Base-by-base conservation (phyloP, 2,888 invertebrate species). In the Drosophila testacea region DNA sequence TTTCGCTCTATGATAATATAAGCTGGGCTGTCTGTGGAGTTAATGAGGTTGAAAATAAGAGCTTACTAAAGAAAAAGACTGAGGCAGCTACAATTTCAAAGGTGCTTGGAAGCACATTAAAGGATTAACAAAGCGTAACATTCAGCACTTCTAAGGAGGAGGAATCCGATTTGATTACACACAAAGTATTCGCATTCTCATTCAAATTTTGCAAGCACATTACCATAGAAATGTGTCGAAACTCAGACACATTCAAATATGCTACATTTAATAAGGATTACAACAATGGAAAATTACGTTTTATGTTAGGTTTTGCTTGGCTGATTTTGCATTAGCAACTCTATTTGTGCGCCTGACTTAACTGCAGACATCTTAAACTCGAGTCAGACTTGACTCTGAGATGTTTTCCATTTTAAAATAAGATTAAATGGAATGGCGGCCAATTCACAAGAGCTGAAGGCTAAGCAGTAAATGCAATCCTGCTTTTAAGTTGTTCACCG, bases 221-320 rank as follows among this genome's bases (percentile, higher is more conserved):
- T 86, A 78, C 68, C 66, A 83, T 83, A 55, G 66, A 88, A 86
- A 88, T 86, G 84, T 51, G 62, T 30, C 34, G 27, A 36, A 16
- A 30, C 46, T 38, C 39, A 36, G 22, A 56, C 50, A 54, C 67
- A 60, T 59, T 54, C 13, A 39, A 13, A 60, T 39, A 71, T 66
- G 28, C 56, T 30, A 52, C 77, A 81, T 88, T 79, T 87, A 88
- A 78, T 76, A 78, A 73, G 85, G 88, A 85, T 88, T 88, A 76
- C 67, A 75, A 76, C 78, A 85, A 82, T 74, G 74, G 78, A 76
- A 73, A 88, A 85, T 85, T 76, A 83, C 83, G 74, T 89, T 85
- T 83, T 76, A 85, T 85, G 85, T 88, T 66, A 69, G 52, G 67
- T 71, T 82, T 62, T 83, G 83, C 80, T 76, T 78, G 69, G 64